Base-by-base conservation (phyloP, 1,140 invertebrate species). In the Pinna nobilis region DNA sequence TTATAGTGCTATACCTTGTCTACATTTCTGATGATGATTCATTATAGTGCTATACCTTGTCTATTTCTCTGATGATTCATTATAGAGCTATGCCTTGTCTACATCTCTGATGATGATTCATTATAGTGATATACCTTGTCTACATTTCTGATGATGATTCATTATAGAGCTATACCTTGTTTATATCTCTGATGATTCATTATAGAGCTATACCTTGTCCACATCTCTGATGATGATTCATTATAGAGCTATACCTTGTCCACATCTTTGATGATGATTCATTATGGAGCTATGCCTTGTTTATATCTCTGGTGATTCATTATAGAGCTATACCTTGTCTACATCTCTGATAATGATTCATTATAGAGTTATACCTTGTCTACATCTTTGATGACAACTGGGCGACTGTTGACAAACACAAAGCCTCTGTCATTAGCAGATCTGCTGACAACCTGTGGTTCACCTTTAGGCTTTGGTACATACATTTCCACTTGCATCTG, bases 401-500 rank as follows among this genome's bases (percentile, higher is more conserved):
- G 92, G 80, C 93, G 83, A 66, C 90, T 88, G 84, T 93, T 94
- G 5, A 93, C 87, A 74, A 86, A 86, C 49, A 89, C 67, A 78
- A 91, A 88, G 23, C 78, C 83, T 69, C 84, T 82, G 69, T 88
- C 89, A 63, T 70, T 75, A 53, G 61, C 60, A 20, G 76, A 79
- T 78, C 80, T 86, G 82, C 81, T 76, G 25, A 84, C 67, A 57
- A 74, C 51, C 9, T 80, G 20, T 74, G 89, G 81, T 71, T 84
- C 83, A 61, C 86, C 72, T 39, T 86, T 84, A 76, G 85, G 88
- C 65, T 88, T 89, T 28, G 92, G 91, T 39, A 92, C 44, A 83
- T 90, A 90, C 60, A 91, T 77, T 70, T 89, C 83, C 18, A 92
- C 80, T 49, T 82, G 78, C 5, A 89, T 70, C 91, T 82, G 79